phyloP scores from a whole-genome alignment of 2,113 vertebrate species.

The Thalassoma bifasciatum region DNA sequence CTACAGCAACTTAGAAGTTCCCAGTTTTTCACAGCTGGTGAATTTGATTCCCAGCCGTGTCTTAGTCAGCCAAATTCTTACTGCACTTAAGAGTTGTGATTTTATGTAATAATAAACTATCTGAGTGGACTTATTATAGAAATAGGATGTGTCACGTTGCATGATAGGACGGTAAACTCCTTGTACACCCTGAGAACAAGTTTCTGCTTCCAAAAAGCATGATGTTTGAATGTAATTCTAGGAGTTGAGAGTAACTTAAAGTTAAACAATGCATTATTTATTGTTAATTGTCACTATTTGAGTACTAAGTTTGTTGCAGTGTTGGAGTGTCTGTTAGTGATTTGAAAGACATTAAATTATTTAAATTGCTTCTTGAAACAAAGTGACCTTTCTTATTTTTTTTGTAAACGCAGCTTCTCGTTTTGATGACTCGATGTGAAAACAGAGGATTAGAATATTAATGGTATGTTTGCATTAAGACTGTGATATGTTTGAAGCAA shows the following conservation, averaged over 20 bases:
- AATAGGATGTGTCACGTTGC: constrained; percentile 54
- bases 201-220: constrained; percentile 47
- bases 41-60: background rate
- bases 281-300: constrained; percentile 69
- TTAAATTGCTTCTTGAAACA: constrained; percentile 5
- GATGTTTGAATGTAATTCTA: constrained; percentile 50
- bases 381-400: background rate
- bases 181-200: constrained; percentile 13
- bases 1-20: constrained; percentile 19
- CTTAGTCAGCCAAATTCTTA: constrained; percentile 6
- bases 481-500: constrained; percentile 33
- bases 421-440: constrained; percentile 3
- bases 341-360: constrained; percentile 76
- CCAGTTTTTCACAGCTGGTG: constrained; percentile 10
- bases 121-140: constrained; percentile 49
- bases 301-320: constrained; percentile 63
- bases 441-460: constrained; percentile 4
- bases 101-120: constrained; percentile 24
- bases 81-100: constrained; percentile 33
- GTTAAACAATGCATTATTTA: constrained; percentile 72
- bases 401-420: background rate
- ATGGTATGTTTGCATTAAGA: constrained; percentile 34
- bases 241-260: constrained; percentile 39
- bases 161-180: constrained; percentile 35
- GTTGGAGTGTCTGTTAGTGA: constrained; percentile 66